Percentiles rank a stretch among this genome's conserved stretches.
These are phyloP conservation scores for Andrena haemorrhoa DNA, from an alignment of 2,888 invertebrate species.

Conservation along the genomic window DNA sequence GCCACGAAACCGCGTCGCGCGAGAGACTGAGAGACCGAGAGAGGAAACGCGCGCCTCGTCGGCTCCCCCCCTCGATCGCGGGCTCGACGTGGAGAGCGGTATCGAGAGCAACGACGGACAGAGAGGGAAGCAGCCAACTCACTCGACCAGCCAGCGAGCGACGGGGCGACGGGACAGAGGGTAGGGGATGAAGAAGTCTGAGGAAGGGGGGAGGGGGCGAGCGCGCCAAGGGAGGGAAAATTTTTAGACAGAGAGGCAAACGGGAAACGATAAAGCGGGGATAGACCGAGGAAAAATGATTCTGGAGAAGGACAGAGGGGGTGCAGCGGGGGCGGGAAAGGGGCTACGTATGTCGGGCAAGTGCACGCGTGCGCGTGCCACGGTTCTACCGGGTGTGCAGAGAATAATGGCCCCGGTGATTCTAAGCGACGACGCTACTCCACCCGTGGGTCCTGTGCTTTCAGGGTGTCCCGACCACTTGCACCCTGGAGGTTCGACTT, in stretches of 20 bases:
- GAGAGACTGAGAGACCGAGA: constrained; percentile 69
- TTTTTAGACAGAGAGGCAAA: constrained; percentile 9
- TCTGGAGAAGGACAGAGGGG: constrained; percentile 19
- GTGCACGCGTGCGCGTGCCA: constrained; percentile 68
- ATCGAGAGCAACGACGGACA: constrained; percentile 30
- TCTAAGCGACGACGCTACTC: background rate
- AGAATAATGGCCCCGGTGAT: constrained; percentile 16
- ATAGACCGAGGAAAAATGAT: constrained; percentile 19
- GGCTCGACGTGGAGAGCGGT: constrained; percentile 45
- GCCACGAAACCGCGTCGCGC: constrained; percentile 67
- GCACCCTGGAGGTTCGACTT: background rate
- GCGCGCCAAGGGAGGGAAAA: constrained; percentile 2
- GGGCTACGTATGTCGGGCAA: constrained; percentile 46
- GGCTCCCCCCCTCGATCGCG: constrained; percentile 30
- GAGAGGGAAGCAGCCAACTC: constrained; percentile 3
- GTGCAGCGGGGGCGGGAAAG: constrained; percentile 9
- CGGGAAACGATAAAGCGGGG: constrained; percentile 4
- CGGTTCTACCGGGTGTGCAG: constrained; percentile 52
- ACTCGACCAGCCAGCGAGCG: background rate
- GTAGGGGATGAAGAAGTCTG: constrained; percentile 10
- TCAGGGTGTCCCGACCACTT: background rate
- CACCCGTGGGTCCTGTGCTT: background rate
- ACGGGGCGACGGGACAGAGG: background rate
- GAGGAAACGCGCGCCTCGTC: constrained; percentile 45
- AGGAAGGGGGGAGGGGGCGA: background rate